phyloP scores from a whole-genome alignment of 2,888 invertebrate genomes.

The Calameuta pallipes region DNA sequence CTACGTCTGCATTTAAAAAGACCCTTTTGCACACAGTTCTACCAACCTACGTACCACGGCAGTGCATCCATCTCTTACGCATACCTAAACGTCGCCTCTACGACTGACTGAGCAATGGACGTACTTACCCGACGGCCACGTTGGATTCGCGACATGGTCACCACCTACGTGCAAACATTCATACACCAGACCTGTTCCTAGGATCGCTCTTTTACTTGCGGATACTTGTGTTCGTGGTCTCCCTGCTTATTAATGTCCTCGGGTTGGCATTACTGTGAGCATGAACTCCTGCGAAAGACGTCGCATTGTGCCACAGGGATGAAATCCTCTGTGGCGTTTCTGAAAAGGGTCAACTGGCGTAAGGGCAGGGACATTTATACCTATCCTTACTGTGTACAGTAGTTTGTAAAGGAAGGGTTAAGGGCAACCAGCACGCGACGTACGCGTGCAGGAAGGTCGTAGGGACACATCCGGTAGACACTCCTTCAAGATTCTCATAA shows the following conservation, averaged over 20 bases:
- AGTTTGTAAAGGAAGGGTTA: background rate
- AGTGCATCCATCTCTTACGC: background rate
- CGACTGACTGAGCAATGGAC: background rate
- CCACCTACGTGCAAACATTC: slow-evolving; percentile 40
- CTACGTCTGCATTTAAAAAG: slow-evolving; percentile 50
- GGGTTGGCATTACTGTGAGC: background rate
- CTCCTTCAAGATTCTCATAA: background rate
- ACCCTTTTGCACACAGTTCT: slow-evolving; percentile 33
- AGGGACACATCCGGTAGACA: background rate
- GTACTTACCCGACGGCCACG: background rate
- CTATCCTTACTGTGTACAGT: background rate
- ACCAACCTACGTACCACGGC: background rate
- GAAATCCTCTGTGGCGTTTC: background rate
- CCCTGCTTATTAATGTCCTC: background rate
- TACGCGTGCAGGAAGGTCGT: background rate
- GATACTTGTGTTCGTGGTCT: background rate
- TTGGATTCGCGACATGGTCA: background rate
- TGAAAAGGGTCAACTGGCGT: background rate
- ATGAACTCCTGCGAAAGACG: background rate
- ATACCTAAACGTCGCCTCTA: background rate
- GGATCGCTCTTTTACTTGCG: background rate
- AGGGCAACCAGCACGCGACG: background rate
- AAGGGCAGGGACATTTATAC: background rate
- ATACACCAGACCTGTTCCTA: background rate
- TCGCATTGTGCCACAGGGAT: background rate